Conservation (phyloP, 1,140 invertebrate species). For the Leguminivora glycinivorella region DNA sequence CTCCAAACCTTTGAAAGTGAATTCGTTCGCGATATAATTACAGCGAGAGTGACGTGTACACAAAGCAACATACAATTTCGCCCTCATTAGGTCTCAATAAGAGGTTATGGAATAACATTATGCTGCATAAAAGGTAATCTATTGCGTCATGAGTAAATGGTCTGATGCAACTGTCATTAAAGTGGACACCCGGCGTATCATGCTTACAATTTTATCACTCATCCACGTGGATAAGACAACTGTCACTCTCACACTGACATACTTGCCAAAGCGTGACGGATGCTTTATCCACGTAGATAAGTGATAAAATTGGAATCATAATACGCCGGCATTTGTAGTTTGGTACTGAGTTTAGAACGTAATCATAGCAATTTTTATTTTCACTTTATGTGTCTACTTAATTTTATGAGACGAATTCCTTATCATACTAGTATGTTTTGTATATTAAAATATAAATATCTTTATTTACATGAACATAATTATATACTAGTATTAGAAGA, state of each 20-base stretch:
- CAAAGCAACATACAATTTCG: slow-evolving; percentile 27
- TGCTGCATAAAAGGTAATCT: slow-evolving; percentile 12
- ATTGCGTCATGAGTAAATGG: slow-evolving; percentile 17
- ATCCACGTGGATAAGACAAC: too few relatives aligned
- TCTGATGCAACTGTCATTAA: slow-evolving; percentile 17
- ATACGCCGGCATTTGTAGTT: slow-evolving; percentile 9
- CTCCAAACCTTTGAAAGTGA: slow-evolving; percentile 13
- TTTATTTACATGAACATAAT: too few relatives aligned
- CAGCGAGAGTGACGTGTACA: slow-evolving; percentile 3
- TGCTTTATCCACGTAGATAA: too few relatives aligned
- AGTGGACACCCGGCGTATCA: neutral
- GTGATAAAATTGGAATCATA: too few relatives aligned
- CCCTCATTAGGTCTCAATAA: slow-evolving; percentile 24
- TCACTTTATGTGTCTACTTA: neutral
- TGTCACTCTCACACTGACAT: too few relatives aligned
- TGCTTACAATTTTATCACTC: too few relatives aligned
- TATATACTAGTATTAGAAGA: too few relatives aligned
- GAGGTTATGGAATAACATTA: slow-evolving; percentile 22
- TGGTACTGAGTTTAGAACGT: neutral
- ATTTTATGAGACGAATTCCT: too few relatives aligned
- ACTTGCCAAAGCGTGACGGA: too few relatives aligned
- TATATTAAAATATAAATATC: too few relatives aligned
- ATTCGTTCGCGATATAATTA: slow-evolving; percentile 25
- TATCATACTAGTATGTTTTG: too few relatives aligned
- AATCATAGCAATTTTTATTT: neutral